phyloP scores from a whole-genome alignment of 2,888 invertebrate species.

The Cataglyphis cursor region DNA sequence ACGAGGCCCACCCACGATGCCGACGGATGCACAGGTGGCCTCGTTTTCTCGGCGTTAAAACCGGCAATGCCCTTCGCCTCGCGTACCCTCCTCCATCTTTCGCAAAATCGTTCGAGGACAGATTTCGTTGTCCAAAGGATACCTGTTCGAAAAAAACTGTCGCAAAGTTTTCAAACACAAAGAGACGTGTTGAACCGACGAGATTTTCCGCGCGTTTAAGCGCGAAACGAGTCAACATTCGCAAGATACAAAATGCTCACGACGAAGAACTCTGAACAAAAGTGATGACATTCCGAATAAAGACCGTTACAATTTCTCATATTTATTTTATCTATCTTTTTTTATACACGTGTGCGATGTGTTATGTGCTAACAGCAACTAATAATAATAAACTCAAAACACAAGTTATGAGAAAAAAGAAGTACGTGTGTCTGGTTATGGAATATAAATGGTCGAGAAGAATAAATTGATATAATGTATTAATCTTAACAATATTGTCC shows the following conservation, averaged over 20 bases:
- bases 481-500: neutral
- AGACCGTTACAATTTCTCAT: neutral
- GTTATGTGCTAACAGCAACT: neutral
- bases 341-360: neutral
- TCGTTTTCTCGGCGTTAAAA: constrained; percentile 62
- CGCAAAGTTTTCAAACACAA: constrained; percentile 48
- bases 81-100: constrained; percentile 8
- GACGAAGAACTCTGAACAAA: neutral
- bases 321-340: too few relatives aligned
- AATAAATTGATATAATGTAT: neutral
- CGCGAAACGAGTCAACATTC: constrained; percentile 26
- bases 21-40: constrained; percentile 83
- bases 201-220: constrained; percentile 43
- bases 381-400: neutral
- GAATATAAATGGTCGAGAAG: neutral
- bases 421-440: neutral
- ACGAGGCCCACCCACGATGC: constrained; percentile 81
- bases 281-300: too few relatives aligned
- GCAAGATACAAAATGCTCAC: neutral
- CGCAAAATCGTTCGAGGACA: constrained; percentile 18
- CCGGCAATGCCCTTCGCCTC: constrained; percentile 30
- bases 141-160: constrained; percentile 6
- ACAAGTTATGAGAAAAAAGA: neutral
- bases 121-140: constrained; percentile 23
- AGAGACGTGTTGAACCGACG: constrained; percentile 21